phyloP scores from a whole-genome alignment of 2,888 invertebrate species.

The Ischnura elegans region DNA sequence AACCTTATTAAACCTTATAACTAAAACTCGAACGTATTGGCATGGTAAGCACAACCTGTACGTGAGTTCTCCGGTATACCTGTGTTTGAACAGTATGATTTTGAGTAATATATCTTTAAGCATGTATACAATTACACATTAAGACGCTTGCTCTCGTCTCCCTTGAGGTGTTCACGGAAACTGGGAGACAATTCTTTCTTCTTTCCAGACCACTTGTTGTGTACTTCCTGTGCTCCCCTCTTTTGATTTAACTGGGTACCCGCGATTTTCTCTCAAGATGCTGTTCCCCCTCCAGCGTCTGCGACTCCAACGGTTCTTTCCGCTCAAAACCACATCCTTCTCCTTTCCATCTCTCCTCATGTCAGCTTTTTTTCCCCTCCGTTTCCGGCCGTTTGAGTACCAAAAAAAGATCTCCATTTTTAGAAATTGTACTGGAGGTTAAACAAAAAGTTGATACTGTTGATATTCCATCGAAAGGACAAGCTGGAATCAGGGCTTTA shows the following conservation, averaged over 20 bases:
- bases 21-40: too few species aligned
- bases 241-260: background rate
- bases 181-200: background rate
- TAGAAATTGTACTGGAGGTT: background rate
- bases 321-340: background rate
- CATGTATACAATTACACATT: too few species aligned
- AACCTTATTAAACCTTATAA: too few species aligned
- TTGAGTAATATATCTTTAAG: too few species aligned
- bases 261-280: background rate
- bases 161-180: background rate
- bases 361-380: background rate
- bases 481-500: too few species aligned
- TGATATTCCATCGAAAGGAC: too few species aligned
- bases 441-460: background rate
- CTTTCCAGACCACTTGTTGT: conserved; percentile 59
- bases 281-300: background rate
- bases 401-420: background rate
- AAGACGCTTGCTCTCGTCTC: background rate
- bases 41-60: too few species aligned
- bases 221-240: conserved; percentile 4
- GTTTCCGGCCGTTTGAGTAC: background rate
- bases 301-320: background rate
- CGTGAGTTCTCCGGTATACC: too few species aligned
- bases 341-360: background rate
- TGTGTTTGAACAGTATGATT: too few species aligned